Conservation (phyloP, 1,140 invertebrate genomes). For the Drosophila orena region DNA sequence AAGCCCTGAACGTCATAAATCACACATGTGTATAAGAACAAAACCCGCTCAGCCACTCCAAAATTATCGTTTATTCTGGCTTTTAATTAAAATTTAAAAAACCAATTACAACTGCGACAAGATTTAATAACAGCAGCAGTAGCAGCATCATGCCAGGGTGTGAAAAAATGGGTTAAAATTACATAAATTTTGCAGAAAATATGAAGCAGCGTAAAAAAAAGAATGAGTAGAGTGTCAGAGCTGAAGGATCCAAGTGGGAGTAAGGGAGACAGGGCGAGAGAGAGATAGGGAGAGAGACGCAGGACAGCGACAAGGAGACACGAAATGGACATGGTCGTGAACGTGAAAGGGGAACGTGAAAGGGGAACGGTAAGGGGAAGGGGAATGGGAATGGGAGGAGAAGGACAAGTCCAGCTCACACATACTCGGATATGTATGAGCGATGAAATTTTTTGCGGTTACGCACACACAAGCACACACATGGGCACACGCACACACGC, state of each 20-base stretch:
- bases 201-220: conserved; percentile 57
- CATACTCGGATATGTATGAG: conserved; percentile 59
- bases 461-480: conserved; percentile 31
- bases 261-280: background rate
- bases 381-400: conserved; percentile 18
- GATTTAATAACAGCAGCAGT: conserved; percentile 66
- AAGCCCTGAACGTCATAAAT: conserved; percentile 40
- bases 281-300: background rate
- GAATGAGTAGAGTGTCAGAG: conserved; percentile 29
- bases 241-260: conserved; percentile 13
- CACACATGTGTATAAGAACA: conserved; percentile 37
- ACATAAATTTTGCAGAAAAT: conserved; percentile 81
- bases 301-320: conserved; percentile 23
- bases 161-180: conserved; percentile 67
- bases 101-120: conserved; percentile 71
- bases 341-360: conserved; percentile 20
- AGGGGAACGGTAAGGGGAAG: conserved; percentile 21
- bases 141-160: conserved; percentile 15
- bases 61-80: conserved; percentile 64
- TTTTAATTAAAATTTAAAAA: conserved; percentile 78
- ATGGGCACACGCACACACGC: conserved; percentile 17
- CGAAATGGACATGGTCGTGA: conserved; percentile 43
- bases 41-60: conserved; percentile 19
- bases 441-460: conserved; percentile 73
- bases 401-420: conserved; percentile 35